A percentile compares a stretch with the other conserved stretches of the same genome.
Evolutionary conservation across 2,113 vertebrate genomes (phyloP).

Genomic region (Steatornis caripensis): DNA sequence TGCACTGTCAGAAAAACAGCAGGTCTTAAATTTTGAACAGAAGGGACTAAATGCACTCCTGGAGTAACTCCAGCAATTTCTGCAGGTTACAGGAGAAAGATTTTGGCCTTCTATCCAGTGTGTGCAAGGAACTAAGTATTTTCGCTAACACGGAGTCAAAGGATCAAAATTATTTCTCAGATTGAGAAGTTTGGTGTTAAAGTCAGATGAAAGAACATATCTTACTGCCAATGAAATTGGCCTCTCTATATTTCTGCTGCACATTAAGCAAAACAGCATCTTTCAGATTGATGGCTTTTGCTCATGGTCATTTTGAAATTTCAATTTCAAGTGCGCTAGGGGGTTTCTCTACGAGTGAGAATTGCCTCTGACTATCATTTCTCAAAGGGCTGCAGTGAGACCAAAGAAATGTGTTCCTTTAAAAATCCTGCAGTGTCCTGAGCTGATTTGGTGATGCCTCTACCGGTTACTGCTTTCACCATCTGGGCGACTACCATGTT

Average conservation of each 20-base stretch:
- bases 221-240: not conserved
- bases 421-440: not conserved
- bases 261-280: not conserved
- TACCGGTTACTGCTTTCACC: not conserved
- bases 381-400: not conserved
- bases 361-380: not conserved
- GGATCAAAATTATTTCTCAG: not conserved
- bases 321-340: not conserved
- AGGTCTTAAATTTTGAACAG: slow-evolving; percentile 44
- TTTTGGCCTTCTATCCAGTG: not conserved
- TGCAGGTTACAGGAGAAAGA: not conserved
- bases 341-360: not conserved
- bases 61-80: slow-evolving; percentile 15
- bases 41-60: slow-evolving; percentile 32
- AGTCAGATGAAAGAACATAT: not conserved
- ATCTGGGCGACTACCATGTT: not conserved
- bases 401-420: not conserved
- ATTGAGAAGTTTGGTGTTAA: not conserved
- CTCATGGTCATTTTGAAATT: not conserved
- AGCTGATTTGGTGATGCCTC: not conserved
- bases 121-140: not conserved
- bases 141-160: not conserved
- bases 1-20: not conserved
- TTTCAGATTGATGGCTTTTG: not conserved
- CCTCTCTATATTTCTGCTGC: not conserved